Base-by-base conservation (phyloP, 2,797 vertebrate species). In the Psittacula echo region DNA sequence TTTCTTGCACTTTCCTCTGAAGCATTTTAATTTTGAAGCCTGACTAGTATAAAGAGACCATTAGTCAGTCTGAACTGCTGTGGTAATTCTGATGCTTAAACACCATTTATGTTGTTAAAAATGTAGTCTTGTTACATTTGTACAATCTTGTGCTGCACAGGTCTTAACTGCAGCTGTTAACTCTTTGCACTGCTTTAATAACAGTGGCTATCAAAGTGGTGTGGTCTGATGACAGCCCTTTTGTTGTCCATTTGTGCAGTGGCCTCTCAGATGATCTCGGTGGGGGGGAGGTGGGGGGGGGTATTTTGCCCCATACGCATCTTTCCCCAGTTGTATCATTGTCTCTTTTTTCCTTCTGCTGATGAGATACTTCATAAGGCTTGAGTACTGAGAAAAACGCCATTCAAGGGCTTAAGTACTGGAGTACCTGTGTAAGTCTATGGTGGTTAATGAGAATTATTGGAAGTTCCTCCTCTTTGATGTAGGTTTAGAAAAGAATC, bases 391-490 rank as follows among this genome's bases (percentile, higher is more conserved):
- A 72, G 53, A 44, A 65, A n/a, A 78, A 21, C 1, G 15, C 61
- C 53, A 8, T 51, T 86, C 14, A 34, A 13, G 45, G 94, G 47
- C 39, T 6, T 1, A 15, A 30, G 24, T 53, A 58, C 15, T 44
- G 47, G 45, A 66, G 50, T 78, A 50, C 39, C 54, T 75, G 34
- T 62, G 32, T 71, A 77, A 47, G 68, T 83, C 50, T 91, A 54
- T 74, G 34, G n/a, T 58, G 37, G 23, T 84, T 79, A 64, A 88
- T 84, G 83, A 94, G 74, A 93, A 71, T 73, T 90, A 66, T 42
- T 93, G 80, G 32, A 86, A 81, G 85, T 85, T 93, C 80, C 58
- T 91, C 41, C 64, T 51, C 89, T 96, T 96, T 97, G 89, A 96
- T 94, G 87, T 94, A 82, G 41, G 23, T 51, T 86, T 84, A 90